Conservation (phyloP, 2,113 vertebrate species). For the Calidris pugnax region DNA sequence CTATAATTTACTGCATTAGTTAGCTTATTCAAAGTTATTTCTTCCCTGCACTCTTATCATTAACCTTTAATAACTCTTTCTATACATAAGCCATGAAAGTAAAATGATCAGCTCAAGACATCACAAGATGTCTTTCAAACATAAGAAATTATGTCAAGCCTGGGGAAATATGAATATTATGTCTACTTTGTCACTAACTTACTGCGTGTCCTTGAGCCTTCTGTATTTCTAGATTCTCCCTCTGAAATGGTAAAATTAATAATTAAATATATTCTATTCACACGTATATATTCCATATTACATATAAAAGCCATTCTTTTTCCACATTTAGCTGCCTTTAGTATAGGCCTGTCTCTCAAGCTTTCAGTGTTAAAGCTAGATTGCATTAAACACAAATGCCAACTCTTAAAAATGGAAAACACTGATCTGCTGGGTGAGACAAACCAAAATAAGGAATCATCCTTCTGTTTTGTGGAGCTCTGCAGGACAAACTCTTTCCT, state of each 20-base stretch:
- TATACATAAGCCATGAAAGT: not conserved
- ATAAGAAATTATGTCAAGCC: not conserved
- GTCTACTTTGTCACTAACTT: not conserved
- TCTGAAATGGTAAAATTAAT: not conserved
- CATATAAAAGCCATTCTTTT: not conserved
- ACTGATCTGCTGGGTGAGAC: not conserved
- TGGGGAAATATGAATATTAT: not conserved
- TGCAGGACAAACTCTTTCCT: not conserved
- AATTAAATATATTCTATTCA: not conserved
- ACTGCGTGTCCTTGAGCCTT: not conserved
- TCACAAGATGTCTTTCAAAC: not conserved
- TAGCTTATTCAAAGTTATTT: not conserved
- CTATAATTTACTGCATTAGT: not conserved
- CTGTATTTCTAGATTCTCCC: not conserved
- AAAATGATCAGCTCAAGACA: not conserved
- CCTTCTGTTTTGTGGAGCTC: not conserved
- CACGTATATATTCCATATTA: not conserved
- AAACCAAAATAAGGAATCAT: not conserved
- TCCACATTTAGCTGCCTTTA: not conserved
- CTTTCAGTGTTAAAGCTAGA: not conserved
- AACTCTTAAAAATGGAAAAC: not conserved
- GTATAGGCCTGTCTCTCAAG: not conserved
- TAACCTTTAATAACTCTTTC: not conserved
- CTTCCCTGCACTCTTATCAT: not conserved
- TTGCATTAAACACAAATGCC: not conserved